A percentile compares a stretch with the other conserved stretches of the same genome.
Evolutionary conservation across 2,797 vertebrate species (phyloP).

Genomic region (Fistularia tabacaria): DNA sequence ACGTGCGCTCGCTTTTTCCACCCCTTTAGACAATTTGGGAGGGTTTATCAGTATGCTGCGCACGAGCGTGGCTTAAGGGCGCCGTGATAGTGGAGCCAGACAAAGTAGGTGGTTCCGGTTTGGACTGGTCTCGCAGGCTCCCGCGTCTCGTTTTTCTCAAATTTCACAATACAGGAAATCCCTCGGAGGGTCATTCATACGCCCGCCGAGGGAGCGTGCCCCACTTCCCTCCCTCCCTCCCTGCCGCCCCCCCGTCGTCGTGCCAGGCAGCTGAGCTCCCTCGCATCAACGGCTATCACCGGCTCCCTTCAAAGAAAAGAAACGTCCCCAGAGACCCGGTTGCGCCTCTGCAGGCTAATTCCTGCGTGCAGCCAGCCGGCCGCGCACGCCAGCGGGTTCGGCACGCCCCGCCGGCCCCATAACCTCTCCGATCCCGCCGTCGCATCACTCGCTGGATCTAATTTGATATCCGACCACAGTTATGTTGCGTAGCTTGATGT

Average conservation of each 20-base stretch:
- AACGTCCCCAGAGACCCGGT: conserved; percentile 65
- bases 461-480: conserved; percentile 54
- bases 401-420: conserved; percentile 22
- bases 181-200: conserved; percentile 41
- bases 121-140: conserved; percentile 39
- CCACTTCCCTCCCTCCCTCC: conserved; percentile 12
- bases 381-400: conserved; percentile 31
- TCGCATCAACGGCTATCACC: conserved; percentile 53
- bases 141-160: conserved; percentile 39
- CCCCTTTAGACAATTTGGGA: conserved; percentile 41
- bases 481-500: conserved; percentile 44
- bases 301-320: too few species aligned
- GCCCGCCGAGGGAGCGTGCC: conserved; percentile 27
- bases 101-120: conserved; percentile 57
- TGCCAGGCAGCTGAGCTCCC: conserved; percentile 51
- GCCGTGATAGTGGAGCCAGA: conserved; percentile 38
- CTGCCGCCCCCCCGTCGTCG: conserved; percentile 13
- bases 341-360: conserved; percentile 45
- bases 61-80: conserved; percentile 35
- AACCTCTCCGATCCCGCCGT: conserved; percentile 46
- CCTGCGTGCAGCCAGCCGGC: conserved; percentile 43
- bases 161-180: conserved; percentile 63
- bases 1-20: conserved; percentile 54
- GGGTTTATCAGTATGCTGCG: conserved; percentile 61
- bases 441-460: conserved; percentile 36